Conservation (phyloP, 2,113 vertebrate species). For the Hystrix cristata region DNA sequence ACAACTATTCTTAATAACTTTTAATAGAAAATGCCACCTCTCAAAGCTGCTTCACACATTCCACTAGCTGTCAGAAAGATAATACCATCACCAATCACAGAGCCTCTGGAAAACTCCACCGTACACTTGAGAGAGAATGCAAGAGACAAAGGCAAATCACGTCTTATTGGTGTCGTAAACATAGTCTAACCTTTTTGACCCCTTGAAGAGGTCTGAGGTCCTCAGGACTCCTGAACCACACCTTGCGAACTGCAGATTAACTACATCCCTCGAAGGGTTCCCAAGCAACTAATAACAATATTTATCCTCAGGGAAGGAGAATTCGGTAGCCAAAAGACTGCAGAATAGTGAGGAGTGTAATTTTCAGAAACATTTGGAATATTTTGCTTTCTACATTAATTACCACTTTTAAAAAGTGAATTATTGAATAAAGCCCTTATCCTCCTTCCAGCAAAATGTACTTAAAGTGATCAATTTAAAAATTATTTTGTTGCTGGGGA, state of each 20-base stretch:
- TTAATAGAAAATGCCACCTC: neutral
- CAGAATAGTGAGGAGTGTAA: neutral
- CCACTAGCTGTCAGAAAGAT: neutral
- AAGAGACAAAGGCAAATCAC: neutral
- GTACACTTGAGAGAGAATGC: neutral
- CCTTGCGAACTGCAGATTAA: neutral
- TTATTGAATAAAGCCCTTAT: constrained; percentile 41
- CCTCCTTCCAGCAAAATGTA: constrained; percentile 27
- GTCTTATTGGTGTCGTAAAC: neutral
- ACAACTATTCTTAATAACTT: neutral
- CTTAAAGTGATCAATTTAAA: neutral
- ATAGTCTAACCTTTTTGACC: constrained; percentile 9
- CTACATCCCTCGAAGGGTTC: neutral
- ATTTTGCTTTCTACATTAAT: constrained; percentile 42
- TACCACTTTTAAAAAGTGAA: constrained; percentile 17
- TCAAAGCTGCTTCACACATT: neutral
- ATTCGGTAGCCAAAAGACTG: neutral
- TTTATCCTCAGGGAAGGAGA: neutral
- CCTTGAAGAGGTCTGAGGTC: neutral
- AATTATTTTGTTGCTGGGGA: constrained; percentile 14
- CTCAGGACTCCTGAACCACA: neutral
- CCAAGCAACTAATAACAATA: neutral
- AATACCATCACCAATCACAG: neutral
- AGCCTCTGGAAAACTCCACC: neutral
- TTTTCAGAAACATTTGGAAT: constrained; percentile 35